Conservation (phyloP, 2,113 vertebrate genomes). For the Toxotes jaculatrix region DNA sequence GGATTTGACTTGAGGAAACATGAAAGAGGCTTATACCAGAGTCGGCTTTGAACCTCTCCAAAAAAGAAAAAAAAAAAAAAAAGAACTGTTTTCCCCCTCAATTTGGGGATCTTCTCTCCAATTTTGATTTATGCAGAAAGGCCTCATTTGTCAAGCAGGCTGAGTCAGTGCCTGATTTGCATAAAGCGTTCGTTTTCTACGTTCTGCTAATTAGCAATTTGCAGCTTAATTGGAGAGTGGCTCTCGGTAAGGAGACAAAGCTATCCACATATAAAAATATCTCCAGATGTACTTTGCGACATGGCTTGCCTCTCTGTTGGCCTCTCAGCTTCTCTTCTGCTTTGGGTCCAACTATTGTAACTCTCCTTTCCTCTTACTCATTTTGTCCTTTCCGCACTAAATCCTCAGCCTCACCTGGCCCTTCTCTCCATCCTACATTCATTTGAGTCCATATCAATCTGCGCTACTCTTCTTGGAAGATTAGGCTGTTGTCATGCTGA, state of each 20-base stretch:
- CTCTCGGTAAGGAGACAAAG: constrained; percentile 84
- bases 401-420: constrained; percentile 15
- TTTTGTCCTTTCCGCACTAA: background rate
- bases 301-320: constrained; percentile 31
- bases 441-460: background rate
- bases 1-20: constrained; percentile 88
- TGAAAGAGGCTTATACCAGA: constrained; percentile 87
- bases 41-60: constrained; percentile 85
- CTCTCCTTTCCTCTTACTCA: background rate
- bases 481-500: background rate
- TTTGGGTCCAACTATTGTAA: background rate
- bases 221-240: constrained; percentile 88
- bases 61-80: constrained; percentile 72
- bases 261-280: constrained; percentile 84
- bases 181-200: constrained; percentile 87
- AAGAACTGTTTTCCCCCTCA: constrained; percentile 71
- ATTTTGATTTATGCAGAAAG: constrained; percentile 86
- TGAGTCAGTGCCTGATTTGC: constrained; percentile 88
- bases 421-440: background rate
- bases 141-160: constrained; percentile 88
- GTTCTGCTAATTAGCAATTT: constrained; percentile 90
- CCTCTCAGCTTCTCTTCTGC: constrained; percentile 24
- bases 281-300: constrained; percentile 75
- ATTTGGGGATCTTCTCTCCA: constrained; percentile 82
- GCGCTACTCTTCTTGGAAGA: background rate